phyloP scores from a whole-genome alignment of 2,888 invertebrate genomes.

The Gibbula magus region DNA sequence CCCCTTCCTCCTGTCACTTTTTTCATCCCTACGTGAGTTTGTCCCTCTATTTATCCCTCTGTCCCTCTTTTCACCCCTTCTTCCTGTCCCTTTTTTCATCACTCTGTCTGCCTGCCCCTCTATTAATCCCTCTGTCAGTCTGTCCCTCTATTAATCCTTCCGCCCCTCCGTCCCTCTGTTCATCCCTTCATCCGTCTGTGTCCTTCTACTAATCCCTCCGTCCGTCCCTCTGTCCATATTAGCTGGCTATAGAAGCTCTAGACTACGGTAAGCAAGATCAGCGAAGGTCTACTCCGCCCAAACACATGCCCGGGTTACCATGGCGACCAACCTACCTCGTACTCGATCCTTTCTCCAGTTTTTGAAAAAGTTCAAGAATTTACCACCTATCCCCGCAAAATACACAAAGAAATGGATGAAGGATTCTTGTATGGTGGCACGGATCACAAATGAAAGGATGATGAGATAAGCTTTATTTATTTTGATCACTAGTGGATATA shows the following conservation, averaged over 20 bases:
- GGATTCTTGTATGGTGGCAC: not conserved
- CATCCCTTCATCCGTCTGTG: not conserved
- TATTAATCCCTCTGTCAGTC: too few species aligned
- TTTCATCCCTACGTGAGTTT: too few species aligned
- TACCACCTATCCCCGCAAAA: conserved; percentile 39
- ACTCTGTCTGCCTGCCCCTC: too few species aligned
- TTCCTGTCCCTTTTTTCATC: too few species aligned
- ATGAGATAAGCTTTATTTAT: not conserved
- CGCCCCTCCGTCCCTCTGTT: too few species aligned
- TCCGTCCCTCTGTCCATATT: not conserved
- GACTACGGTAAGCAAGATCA: not conserved
- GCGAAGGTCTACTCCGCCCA: not conserved
- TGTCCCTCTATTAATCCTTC: too few species aligned
- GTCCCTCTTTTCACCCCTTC: too few species aligned
- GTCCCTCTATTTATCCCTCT: too few species aligned
- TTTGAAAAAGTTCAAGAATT: conserved; percentile 43
- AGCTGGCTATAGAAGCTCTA: not conserved
- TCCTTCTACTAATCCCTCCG: too few species aligned
- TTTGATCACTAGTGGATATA: too few species aligned
- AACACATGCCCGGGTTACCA: not conserved
- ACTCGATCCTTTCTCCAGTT: conserved; percentile 37
- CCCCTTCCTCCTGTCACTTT: too few species aligned
- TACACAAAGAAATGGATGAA: conserved; percentile 6
- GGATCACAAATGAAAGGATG: not conserved
- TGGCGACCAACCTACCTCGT: conserved; percentile 35